Evolutionary conservation across 2,888 invertebrate genomes (phyloP), one percentile per base, ranked within the genome.

Genomic region (Hedychridium roseum): DNA sequence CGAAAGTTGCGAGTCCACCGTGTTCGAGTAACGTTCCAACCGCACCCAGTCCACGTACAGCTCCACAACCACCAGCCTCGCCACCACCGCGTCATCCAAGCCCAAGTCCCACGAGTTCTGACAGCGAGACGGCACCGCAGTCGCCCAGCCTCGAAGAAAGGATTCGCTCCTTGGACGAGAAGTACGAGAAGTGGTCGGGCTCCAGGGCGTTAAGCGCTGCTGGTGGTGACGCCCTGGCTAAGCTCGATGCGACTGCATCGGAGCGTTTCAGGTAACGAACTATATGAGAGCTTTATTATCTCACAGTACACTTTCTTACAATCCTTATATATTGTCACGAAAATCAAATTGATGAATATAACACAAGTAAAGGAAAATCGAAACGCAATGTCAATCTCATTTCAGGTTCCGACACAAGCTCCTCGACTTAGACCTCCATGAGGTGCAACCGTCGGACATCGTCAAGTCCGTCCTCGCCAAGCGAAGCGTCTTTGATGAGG

Each of bases 401-500:
- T n/a, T n/a, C n/a, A 84, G 84, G 60, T 84, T 87, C 23, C 83
- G 87, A 14, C 90, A 90, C 69, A 88, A 90, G 66, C 83, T 92
- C 43, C 84, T 92, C 30, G 91, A 92, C 66, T 82, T 92, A 50
- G 90, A 92, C 73, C 85, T 91, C 51, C 86, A 88, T 69, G 89
- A 90, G 71, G 85, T 91, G 49, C 92, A 95, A 75, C 96, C 95
- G 0, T 96, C 96, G 16, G 95, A 95, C 68, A 95, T 97, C 68
- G 92, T 95, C 27, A 92, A 93, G 71, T 92, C 94, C 16, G 86
- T 97, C 66, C 84, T 97, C 69, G 93, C 95, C 3, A 93, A 94
- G 78, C 88, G 91, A 56, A 95, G 94, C 40, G 93, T 97, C 42
- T 97, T 97, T 79, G 97, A 97, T 76, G 97, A 97, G 78, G 97